phyloP scores from a whole-genome alignment of 2,797 vertebrate species.

The Petrocephalus schoutedeni region DNA sequence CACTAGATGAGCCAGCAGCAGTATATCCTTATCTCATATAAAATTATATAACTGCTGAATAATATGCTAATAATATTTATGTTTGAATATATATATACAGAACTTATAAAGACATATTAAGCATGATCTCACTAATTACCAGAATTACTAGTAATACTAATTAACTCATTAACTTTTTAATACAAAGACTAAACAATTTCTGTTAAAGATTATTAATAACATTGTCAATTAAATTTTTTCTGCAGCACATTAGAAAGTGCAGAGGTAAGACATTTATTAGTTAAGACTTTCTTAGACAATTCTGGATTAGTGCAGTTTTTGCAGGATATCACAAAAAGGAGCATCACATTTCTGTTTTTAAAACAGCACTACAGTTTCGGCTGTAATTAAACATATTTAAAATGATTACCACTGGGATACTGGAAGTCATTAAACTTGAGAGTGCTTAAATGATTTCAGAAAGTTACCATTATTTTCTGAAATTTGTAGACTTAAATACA shows the following conservation, averaged over 20 bases:
- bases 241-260: background rate
- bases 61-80: background rate
- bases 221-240: background rate
- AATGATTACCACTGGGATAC: background rate
- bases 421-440: background rate
- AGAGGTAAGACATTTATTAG: constrained; percentile 18
- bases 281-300: constrained; percentile 1
- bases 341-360: background rate
- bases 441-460: background rate
- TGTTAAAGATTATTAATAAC: background rate
- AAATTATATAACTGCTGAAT: background rate
- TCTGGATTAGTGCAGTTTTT: background rate
- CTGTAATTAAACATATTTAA: background rate
- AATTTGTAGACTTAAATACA: background rate
- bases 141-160: background rate
- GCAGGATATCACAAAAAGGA: background rate
- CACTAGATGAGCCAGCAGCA: background rate
- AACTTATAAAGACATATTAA: background rate
- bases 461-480: background rate
- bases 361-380: background rate
- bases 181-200: background rate
- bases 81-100: constrained; percentile 1
- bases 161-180: background rate
- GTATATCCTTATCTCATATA: background rate
- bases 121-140: background rate